phyloP scores from a whole-genome alignment of 2,888 invertebrate species.

The Chrysomela aeneicollis region DNA sequence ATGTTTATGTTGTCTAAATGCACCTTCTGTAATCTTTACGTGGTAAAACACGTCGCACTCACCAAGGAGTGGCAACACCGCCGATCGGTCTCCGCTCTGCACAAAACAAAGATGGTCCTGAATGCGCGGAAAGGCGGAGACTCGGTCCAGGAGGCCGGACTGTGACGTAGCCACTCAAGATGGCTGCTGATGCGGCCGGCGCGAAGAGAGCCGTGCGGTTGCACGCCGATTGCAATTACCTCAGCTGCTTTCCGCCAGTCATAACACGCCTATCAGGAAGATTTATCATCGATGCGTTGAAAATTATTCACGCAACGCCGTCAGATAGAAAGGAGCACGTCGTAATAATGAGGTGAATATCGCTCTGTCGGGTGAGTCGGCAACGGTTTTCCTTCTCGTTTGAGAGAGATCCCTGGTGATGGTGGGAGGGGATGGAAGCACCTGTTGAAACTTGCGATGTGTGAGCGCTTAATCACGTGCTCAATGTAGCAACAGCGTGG shows the following conservation, averaged over 20 bases:
- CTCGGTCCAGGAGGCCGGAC: slow-evolving; percentile 64
- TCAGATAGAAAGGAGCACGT: too few species aligned
- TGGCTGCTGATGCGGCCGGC: slow-evolving; percentile 61
- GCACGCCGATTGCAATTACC: slow-evolving; percentile 16
- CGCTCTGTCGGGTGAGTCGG: too few species aligned
- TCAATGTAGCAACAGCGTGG: neutral
- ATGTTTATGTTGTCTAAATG: too few species aligned
- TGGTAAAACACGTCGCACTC: too few species aligned
- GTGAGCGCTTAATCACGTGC: neutral
- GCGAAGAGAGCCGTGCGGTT: slow-evolving; percentile 15
- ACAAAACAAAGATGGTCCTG: slow-evolving; percentile 48
- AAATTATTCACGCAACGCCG: slow-evolving; percentile 27
- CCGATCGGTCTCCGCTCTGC: slow-evolving; percentile 41
- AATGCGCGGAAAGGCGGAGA: slow-evolving; percentile 59
- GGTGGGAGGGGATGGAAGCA: neutral
- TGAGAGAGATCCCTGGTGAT: too few species aligned
- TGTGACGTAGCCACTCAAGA: slow-evolving; percentile 66
- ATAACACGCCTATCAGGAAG: slow-evolving; percentile 21
- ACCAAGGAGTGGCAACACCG: neutral
- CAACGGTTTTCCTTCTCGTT: neutral
- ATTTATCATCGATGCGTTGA: slow-evolving; percentile 10
- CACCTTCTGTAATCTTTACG: too few species aligned
- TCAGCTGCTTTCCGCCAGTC: slow-evolving; percentile 19
- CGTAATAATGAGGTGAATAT: too few species aligned
- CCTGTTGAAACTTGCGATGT: neutral